phyloP scores from a whole-genome alignment of 2,113 vertebrate species.

The rat (Rattus norvegicus) region GRCr8 NC_086020.1:215744001-215744500 shows the following conservation, averaged over 20 bases:
- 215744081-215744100: neutral
- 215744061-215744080: neutral
- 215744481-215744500: neutral
- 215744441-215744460: neutral
- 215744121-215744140: neutral
- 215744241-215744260: neutral
- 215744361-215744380: neutral
- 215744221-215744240: neutral
- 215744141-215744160: neutral
- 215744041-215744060: no score
- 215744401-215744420: neutral
- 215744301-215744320: neutral
- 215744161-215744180: neutral
- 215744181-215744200: neutral
- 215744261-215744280: neutral
- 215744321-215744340: neutral
- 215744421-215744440: neutral
- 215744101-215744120: neutral
- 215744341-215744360: neutral
- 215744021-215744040: neutral
- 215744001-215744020: neutral
- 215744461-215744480: neutral
- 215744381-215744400: neutral
- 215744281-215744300: neutral
- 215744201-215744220: neutral